Evolutionary conservation across 2,797 vertebrate species (phyloP), one percentile per base, ranked within the genome.

Genomic region (Hyperoplus lanceolatus): DNA sequence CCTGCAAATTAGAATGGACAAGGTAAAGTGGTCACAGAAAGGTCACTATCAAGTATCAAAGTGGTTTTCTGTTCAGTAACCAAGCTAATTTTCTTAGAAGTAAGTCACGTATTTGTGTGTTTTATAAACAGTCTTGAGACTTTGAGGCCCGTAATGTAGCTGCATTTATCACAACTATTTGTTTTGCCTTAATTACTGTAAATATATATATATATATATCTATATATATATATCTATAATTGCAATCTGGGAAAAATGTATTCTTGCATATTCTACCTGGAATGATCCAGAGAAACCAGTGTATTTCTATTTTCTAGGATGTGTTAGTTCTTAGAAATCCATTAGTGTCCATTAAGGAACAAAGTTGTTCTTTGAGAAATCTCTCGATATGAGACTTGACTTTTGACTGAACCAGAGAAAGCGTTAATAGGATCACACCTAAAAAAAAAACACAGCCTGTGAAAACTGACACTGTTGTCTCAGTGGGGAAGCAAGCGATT

Each of bases 391-490:
- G 51, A 68, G 16, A 53, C 48, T 46, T 56, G 2, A 38, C 15
- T 13, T 46, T 56, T 73, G 12, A 11, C 56, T 73, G 60, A n/a
- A 43, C 42, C 13, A 7, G 54, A 60, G 15, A 48, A 49, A 6
- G 18, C 48, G 64, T 70, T 10, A 6, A 29, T 29, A 65, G 61
- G 21, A 54, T 70, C 51, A 46, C 74, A 56, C 48, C 49, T 65
- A 41, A 43, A 54, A 73, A 72, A 57, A 54, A 73, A 72, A 57
- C 6, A 7, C 58, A 49, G 58, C 41, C 8, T 63, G 29, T 29
- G 48, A 60, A 58, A 50, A 71, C 39, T 42, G 53, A 66, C 41
- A 62, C 8, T 1, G 4, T 18, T 11, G 51, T 67, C 43, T 71
- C 43, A 65, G 53, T 46, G 21, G 42, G 29, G 59, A 53, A 56